Base-by-base conservation (phyloP, 2,797 vertebrate species). In the Melanotaenia nigrans region DNA sequence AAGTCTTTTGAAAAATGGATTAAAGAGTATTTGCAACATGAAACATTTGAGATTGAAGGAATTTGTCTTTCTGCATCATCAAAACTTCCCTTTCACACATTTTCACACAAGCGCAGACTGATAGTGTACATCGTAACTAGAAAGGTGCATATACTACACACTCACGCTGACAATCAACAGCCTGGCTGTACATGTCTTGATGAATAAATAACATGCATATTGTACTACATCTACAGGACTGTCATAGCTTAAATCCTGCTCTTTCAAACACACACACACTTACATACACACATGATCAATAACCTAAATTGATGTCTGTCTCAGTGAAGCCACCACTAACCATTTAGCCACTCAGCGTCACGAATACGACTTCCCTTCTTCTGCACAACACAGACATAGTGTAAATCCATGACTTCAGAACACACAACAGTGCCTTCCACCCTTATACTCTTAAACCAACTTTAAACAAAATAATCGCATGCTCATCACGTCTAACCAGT, bases 231-330 rank as follows among this genome's bases (percentile, higher is more conserved):
- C 20, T 4, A 7, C 11, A 45, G 40, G 58, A 54, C 53, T 30
- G 61, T 61, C 67, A 30, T 40, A 38, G 30, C 25, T 53, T 53
- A 6, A 61, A 35, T 47, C 6, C 2, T 9, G 45, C 61, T 32
- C 49, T 63, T 25, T 62, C 63, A 59, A 38, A 14, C 54, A 54
- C 61, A 40, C 61, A 40, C 36, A 47, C 65, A 55, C 71, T 36
- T 40, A 20, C 24, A 71, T 13, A 54, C 49, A 61, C 66, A 65
- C 30, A 24, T 42, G 45, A 69, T 83, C 79, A 77, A 80, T 69
- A 83, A 68, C 57, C 16, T 65, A 77, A 78, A 82, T 80, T 79
- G 84, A 61, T 71, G 65, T 62, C 40, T 51, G 51, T 51, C 61
- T 72, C 67, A 38, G 40, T 79, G 60, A 78, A 82, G 65, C 51